Evolutionary conservation across 2,888 invertebrate genomes (phyloP), one percentile per base, ranked within the genome.

Genomic region (Dolichomitus sp.): DNA sequence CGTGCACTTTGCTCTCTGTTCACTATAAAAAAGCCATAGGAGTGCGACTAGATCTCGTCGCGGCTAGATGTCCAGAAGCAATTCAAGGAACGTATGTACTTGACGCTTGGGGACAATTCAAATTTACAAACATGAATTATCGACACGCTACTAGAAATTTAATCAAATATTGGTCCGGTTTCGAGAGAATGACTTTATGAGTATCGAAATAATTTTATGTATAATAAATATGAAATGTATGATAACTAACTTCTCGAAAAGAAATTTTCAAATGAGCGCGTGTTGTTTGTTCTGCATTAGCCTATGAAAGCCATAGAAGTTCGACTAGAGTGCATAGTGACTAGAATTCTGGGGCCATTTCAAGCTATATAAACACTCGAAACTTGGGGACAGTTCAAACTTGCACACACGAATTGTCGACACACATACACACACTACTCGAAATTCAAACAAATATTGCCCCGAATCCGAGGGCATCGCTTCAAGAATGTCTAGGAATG

Each of bases 351-450:
- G 33, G 66, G 57, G 77, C 57, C 76, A 59, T 17, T 63, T 69
- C 33, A 40, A 73, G 52, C 50, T 23, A 37, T 33, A 37, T 40
- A 65, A 74, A 74, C 61, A 81, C 68, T 54, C 69, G 19, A 63
- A 2, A 37, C 23, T 37, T 14, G 80, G n/a, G 40, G 42, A 76
- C 70, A 57, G 48, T 48, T 69, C 45, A 48, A 70, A 70, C 52
- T 61, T 19, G 19, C 50, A 50, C 4, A 50, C 9, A 50, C 19
- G 6, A 19, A 50, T 50, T 19, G 69, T 42, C 69, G 19, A 30
- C 27, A 11, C 45, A 23, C 23, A 23, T 2, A 23, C 23, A 23
- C 23, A 2, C 23, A 33, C 45, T 37, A 45, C 33, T 68, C 48
- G 48, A 59, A 19, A 27, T 61, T 69, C 12, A 40, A 52, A 42